Evolutionary conservation across 2,888 invertebrate species (phyloP).

Genomic region (Trichopoda pennipes): DNA sequence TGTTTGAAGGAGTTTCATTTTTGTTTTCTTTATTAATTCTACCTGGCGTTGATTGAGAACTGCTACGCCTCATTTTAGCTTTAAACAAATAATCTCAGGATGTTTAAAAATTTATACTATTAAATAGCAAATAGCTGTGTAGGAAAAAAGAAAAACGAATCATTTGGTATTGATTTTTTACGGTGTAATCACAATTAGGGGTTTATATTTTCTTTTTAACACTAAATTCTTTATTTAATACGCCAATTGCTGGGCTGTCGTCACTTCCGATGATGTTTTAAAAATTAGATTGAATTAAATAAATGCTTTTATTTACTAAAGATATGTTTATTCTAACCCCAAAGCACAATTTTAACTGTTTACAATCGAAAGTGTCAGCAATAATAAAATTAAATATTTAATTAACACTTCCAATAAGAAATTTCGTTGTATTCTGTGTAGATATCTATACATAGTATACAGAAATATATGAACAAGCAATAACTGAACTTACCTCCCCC

Average conservation of each 20-base stretch:
- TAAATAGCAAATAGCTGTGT: not conserved
- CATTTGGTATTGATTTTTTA: conserved; percentile 42
- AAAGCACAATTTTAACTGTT: not conserved
- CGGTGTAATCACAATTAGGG: not conserved
- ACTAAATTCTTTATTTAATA: not conserved
- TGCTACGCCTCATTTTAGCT: conserved; percentile 48
- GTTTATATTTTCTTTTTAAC: not conserved
- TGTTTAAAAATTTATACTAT: not conserved
- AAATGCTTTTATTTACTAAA: not conserved
- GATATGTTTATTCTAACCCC: not conserved
- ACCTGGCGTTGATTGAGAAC: conserved; percentile 18
- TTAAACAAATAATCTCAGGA: not conserved
- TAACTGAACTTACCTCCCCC: conserved; percentile 35
- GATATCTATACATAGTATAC: not conserved
- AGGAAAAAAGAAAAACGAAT: not conserved
- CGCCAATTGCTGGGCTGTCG: conserved; percentile 7
- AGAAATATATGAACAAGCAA: not conserved
- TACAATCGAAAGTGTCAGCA: conserved; percentile 11
- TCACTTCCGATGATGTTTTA: conserved; percentile 12
- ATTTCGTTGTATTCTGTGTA: not conserved
- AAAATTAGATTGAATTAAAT: no score
- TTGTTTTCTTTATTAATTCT: conserved; percentile 27
- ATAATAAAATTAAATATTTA: conserved; percentile 12
- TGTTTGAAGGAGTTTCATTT: conserved; percentile 18
- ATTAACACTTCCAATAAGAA: not conserved